These are phyloP conservation scores for Pseudeuparius sepicola DNA, from an alignment of 2,888 invertebrate genomes.

Conservation along the genomic window DNA sequence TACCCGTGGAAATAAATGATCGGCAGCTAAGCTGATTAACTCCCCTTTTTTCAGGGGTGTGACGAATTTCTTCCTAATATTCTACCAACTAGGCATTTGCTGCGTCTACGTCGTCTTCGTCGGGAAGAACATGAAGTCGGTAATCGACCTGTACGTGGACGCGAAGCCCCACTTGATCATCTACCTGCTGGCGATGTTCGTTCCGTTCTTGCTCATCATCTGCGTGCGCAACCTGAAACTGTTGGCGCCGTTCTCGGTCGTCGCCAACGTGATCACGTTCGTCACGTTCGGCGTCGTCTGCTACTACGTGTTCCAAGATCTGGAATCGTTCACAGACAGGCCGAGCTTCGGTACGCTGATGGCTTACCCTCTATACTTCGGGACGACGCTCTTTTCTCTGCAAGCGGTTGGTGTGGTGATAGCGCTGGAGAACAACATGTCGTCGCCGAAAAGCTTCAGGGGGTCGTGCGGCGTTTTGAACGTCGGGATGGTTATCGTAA, in stretches of 20 bases:
- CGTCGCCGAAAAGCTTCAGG: slow-evolving; percentile 67
- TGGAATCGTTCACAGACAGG: slow-evolving; percentile 53
- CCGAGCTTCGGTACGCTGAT: slow-evolving; percentile 52
- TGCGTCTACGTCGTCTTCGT: slow-evolving; percentile 61
- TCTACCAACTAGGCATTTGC: slow-evolving; percentile 83
- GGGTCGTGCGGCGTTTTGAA: slow-evolving; percentile 72
- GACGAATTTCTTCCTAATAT: slow-evolving; percentile 59
- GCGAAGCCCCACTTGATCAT: slow-evolving; percentile 20
- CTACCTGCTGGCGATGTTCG: slow-evolving; percentile 35
- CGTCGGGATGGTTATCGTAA: slow-evolving; percentile 68
- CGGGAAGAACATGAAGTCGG: slow-evolving; percentile 34
- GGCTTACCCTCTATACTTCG: slow-evolving; percentile 86
- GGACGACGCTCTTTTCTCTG: slow-evolving; percentile 90
- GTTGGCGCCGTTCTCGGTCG: slow-evolving; percentile 79
- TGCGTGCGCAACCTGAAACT: slow-evolving; percentile 77
- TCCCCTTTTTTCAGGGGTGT: slow-evolving; percentile 39
- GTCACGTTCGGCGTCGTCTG: slow-evolving; percentile 76
- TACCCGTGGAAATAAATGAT: no score
- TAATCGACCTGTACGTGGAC: slow-evolving; percentile 30
- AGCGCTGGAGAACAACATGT: slow-evolving; percentile 86
- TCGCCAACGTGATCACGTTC: slow-evolving; percentile 79
- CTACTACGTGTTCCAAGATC: slow-evolving; percentile 71
- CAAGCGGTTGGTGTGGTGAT: slow-evolving; percentile 91
- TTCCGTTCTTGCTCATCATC: slow-evolving; percentile 67
- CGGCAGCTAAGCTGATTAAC: not conserved